Evolutionary conservation across 2,888 invertebrate genomes (phyloP), one percentile per base, ranked within the genome.

Genomic region (Pollenia amentaria): DNA sequence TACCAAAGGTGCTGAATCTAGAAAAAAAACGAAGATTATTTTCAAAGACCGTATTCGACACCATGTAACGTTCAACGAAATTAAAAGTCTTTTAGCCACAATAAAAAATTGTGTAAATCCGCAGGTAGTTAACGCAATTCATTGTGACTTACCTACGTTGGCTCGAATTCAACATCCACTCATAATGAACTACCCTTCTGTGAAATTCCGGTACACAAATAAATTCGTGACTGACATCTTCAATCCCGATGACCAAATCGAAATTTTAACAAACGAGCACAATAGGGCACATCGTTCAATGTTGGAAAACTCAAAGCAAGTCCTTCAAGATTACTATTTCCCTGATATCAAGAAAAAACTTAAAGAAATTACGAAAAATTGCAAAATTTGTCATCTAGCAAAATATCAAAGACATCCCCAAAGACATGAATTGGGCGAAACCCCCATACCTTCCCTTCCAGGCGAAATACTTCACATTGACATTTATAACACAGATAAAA

Each of bases 211-310:
- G 10, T 46, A 51, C 16, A 29, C 82, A 1, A 48, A 44, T 51
- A 84, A 75, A 79, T 75, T 76, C 9, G 83, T 84, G 1, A 84
- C 72, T 8, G 86, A 87, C 65, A 53, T 88, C 44, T 86, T 85
- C 48, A 80, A 87, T 46, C 48, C 38, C 10, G 46, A 84, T 18
- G 82, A 85, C 14, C 83, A 88, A 48, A 48, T 29, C 16, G 86
- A 88, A 77, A 88, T 88, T 40, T 51, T 86, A 48, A 64, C 12
- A 4, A 65, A 16, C 10, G 85, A 87, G 51, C 80, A 84, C 18
- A 80, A 82, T 70, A 77, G 75, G 11, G 84, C 53, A 14, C 72
- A 84, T 65, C 77, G 72, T 14, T 77, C 76, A 12, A 38, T 64
- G 0, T 3, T 11, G 1, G 84, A 78, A 67, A 84, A 84, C 42